A percentile compares a stretch with the other conserved stretches of the same genome.
phyloP scores from a whole-genome alignment of 1,140 invertebrate species.

The Trichoplusia ni region DNA sequence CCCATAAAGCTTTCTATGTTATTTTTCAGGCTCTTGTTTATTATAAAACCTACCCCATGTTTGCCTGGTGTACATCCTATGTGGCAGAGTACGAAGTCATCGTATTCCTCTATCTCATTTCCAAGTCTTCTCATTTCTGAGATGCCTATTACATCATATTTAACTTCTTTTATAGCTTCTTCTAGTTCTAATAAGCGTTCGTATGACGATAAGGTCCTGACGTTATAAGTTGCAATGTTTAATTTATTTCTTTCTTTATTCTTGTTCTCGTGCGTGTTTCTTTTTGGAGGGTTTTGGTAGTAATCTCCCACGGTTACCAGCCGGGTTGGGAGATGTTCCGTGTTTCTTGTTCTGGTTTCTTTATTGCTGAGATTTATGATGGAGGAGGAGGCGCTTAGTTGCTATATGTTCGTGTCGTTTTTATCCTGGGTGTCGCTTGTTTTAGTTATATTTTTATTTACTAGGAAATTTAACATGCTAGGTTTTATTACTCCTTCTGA shows the following conservation, averaged over 20 bases:
- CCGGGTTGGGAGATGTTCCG: background rate
- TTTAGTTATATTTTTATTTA: background rate
- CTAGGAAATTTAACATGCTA: background rate
- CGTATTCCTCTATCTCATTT: too few relatives aligned
- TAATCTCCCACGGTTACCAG: too few relatives aligned
- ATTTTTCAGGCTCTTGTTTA: too few relatives aligned
- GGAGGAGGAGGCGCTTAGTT: background rate
- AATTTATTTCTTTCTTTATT: too few relatives aligned
- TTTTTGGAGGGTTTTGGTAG: background rate
- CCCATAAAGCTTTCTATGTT: constrained; percentile 28
- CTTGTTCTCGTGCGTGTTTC: too few relatives aligned
- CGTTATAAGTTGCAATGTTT: background rate
- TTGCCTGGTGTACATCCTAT: too few relatives aligned
- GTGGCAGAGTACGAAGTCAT: too few relatives aligned
- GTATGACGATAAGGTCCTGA: background rate
- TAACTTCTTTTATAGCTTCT: background rate
- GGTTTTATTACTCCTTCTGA: background rate
- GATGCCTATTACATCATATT: background rate
- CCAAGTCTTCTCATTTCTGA: too few relatives aligned
- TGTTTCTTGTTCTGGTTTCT: background rate
- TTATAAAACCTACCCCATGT: too few relatives aligned
- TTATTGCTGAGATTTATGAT: background rate
- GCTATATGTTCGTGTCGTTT: background rate
- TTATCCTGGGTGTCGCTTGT: too few relatives aligned
- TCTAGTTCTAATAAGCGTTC: background rate